Percentiles rank a stretch among this genome's conserved stretches.
Conservation (phyloP, 2,113 vertebrate genomes). For the Prietella phreatophila region DNA sequence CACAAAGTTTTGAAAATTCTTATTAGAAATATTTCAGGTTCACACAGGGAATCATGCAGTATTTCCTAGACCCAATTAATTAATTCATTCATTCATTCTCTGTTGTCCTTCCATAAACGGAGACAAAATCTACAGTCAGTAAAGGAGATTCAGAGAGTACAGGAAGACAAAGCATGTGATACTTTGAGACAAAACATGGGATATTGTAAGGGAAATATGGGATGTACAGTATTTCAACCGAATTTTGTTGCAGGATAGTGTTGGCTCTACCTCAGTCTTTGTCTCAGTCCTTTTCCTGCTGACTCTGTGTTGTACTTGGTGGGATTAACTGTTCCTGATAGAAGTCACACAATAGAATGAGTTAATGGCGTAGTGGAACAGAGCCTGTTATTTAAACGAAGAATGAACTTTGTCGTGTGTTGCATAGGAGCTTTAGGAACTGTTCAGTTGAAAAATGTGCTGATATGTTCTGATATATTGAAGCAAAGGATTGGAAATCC, state of each 20-base stretch:
- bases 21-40: neutral
- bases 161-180: neutral
- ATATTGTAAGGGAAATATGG: neutral
- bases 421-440: neutral
- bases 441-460: neutral
- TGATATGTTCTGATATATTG: neutral
- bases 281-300: neutral
- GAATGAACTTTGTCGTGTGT: neutral
- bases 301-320: conserved; percentile 2
- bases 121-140: conserved; percentile 5
- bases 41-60: neutral
- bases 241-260: neutral
- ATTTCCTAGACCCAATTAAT: neutral
- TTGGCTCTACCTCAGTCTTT: conserved; percentile 18
- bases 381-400: conserved; percentile 11
- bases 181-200: too few species aligned
- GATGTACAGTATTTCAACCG: neutral
- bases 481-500: neutral
- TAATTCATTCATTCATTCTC: neutral
- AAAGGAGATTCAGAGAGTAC: neutral
- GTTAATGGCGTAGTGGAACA: conserved; percentile 3
- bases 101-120: neutral
- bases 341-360: neutral
- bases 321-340: conserved; percentile 31
- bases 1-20: neutral